Evolutionary conservation across 2,113 vertebrate genomes (phyloP).

Genomic region (Clinocottus analis): DNA sequence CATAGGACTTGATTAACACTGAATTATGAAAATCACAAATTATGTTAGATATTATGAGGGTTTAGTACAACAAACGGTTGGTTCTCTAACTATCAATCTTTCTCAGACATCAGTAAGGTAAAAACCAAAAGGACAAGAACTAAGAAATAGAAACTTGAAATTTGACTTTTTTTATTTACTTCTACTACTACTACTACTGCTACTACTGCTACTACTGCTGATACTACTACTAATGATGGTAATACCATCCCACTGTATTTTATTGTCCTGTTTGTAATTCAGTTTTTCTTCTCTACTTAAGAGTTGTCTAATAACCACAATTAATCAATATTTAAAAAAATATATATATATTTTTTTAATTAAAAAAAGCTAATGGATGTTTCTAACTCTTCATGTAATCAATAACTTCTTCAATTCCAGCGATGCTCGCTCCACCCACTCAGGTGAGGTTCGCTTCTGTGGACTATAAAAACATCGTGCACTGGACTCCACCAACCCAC

Average conservation of each 20-base stretch:
- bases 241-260: neutral
- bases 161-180: too few species aligned
- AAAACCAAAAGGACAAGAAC: too few species aligned
- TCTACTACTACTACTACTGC: neutral
- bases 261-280: neutral
- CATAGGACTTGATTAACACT: neutral
- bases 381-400: neutral
- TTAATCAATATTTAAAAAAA: too few species aligned
- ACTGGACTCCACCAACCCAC: slow-evolving; percentile 66
- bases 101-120: neutral
- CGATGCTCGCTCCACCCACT: slow-evolving; percentile 42
- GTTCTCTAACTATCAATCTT: neutral
- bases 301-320: neutral
- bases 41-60: neutral
- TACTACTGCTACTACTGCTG: neutral
- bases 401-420: slow-evolving; percentile 17
- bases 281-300: neutral
- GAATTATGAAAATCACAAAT: neutral
- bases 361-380: neutral
- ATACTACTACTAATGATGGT: neutral
- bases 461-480: slow-evolving; percentile 78
- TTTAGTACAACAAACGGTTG: neutral
- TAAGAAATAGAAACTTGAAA: neutral
- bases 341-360: too few species aligned
- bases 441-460: slow-evolving; percentile 77